phyloP scores from a whole-genome alignment of 23 tunicate genomes.

The Trididemnum clinides region DNA sequence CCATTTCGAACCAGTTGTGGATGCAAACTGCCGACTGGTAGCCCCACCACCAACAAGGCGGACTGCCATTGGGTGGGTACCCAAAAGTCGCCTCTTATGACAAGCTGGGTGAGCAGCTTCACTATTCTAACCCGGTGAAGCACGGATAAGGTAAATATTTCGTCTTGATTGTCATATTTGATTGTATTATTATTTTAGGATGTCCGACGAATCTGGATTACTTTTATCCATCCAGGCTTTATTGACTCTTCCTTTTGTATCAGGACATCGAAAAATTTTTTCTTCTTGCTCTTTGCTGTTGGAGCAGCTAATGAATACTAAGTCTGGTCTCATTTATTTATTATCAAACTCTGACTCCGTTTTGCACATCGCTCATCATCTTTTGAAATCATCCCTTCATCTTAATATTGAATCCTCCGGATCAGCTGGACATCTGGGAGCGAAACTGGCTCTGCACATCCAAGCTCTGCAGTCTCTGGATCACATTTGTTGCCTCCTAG shows the following conservation, averaged over 20 bases:
- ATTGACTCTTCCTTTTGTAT: slow-evolving; percentile 64
- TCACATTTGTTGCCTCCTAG: slow-evolving; percentile 53
- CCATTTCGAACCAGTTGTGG: too few relatives aligned
- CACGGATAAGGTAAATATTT: too few relatives aligned
- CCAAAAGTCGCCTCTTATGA: too few relatives aligned
- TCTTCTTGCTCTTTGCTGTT: slow-evolving; percentile 48
- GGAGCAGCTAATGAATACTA: slow-evolving; percentile 41
- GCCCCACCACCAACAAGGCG: too few relatives aligned
- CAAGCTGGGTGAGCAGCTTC: too few relatives aligned
- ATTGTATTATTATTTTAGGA: too few relatives aligned
- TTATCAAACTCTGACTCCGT: slow-evolving; percentile 52
- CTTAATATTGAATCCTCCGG: slow-evolving; percentile 59
- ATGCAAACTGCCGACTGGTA: too few relatives aligned
- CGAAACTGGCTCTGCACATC: slow-evolving; percentile 59
- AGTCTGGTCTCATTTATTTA: slow-evolving; percentile 58
- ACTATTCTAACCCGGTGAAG: too few relatives aligned
- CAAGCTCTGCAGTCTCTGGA: slow-evolving; percentile 76
- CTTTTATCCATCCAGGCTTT: slow-evolving; percentile 70
- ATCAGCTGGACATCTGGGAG: slow-evolving; percentile 70
- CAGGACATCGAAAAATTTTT: slow-evolving; percentile 53
- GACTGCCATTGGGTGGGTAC: too few relatives aligned
- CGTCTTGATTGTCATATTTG: too few relatives aligned
- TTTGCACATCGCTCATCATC: slow-evolving; percentile 57
- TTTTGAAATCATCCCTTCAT: slow-evolving; percentile 47
- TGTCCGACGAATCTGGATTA: slow-evolving; percentile 58